A percentile compares a stretch with the other conserved stretches of the same genome.
Conservation (phyloP, 2,888 invertebrate species). For the Hirtodrosophila alboralis region DNA sequence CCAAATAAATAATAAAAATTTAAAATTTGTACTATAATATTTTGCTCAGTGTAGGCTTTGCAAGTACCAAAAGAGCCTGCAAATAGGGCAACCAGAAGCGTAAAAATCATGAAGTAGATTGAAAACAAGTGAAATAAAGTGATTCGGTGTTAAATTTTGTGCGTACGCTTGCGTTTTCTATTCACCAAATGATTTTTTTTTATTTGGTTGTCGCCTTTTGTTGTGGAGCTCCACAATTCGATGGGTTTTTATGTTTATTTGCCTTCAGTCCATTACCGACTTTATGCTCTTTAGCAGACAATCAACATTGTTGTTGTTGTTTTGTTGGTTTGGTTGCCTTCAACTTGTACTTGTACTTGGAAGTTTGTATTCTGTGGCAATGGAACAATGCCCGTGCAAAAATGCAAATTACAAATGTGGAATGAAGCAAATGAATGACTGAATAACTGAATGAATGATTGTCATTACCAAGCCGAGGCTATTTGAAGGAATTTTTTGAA, state of each 20-base stretch:
- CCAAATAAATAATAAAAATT: no score
- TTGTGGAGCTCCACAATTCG: constrained; percentile 73
- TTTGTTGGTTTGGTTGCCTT: constrained; percentile 14
- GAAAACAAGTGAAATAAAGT: constrained; percentile 81
- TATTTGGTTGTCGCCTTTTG: constrained; percentile 64
- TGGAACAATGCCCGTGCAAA: constrained; percentile 69
- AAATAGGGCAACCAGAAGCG: no score
- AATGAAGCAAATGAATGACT: constrained; percentile 43
- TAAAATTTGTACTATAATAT: no score
- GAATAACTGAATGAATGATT: constrained; percentile 50
- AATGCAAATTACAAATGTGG: constrained; percentile 77
- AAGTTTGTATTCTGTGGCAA: neutral
- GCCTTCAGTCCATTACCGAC: constrained; percentile 77
- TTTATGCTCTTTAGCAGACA: constrained; percentile 80
- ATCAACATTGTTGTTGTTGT: constrained; percentile 63
- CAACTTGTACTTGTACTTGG: constrained; percentile 1
- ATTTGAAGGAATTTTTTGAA: constrained; percentile 49
- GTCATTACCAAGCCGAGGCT: constrained; percentile 50
- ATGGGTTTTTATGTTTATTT: constrained; percentile 78
- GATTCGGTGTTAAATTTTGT: constrained; percentile 75
- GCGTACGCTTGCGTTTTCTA: constrained; percentile 72
- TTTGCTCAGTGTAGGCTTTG: no score
- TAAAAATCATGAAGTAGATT: constrained; percentile 47
- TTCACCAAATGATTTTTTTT: constrained; percentile 43
- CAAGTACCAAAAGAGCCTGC: no score